Evolutionary conservation across 2,797 vertebrate species (phyloP).

Genomic region (Gallirallus australis): DNA sequence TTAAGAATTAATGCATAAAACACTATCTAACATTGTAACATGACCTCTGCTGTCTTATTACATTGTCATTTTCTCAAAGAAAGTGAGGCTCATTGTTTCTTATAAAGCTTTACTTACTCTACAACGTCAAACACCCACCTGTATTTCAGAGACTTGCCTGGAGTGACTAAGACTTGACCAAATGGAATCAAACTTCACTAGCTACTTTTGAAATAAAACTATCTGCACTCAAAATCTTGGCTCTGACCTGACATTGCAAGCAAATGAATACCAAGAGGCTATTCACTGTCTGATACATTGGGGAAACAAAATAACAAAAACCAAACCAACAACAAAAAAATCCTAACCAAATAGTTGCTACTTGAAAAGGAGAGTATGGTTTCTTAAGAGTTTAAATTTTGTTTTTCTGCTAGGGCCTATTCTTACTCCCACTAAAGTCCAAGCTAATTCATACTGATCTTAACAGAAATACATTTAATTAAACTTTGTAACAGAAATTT

Average conservation of each 20-base stretch:
- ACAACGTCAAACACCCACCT: rapidly evolving
- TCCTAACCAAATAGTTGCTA: not conserved
- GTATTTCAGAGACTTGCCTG: not conserved
- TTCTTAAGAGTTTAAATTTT: not conserved
- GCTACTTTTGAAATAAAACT: not conserved
- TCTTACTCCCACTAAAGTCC: not conserved
- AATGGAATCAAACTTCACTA: not conserved
- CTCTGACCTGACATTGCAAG: not conserved
- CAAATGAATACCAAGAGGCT: not conserved
- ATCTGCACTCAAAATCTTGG: not conserved
- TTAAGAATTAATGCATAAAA: not conserved
- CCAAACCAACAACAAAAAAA: no score
- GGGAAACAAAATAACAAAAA: not conserved
- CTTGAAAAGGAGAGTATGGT: not conserved
- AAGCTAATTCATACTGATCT: not conserved
- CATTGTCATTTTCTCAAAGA: not conserved
- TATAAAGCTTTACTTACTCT: not conserved
- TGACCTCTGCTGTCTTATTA: not conserved
- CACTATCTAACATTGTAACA: not conserved
- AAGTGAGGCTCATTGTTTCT: not conserved
- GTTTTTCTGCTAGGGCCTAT: not conserved
- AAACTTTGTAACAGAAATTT: not conserved
- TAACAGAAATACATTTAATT: not conserved
- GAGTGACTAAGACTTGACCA: not conserved
- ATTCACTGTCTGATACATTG: not conserved